phyloP scores from a whole-genome alignment of 2,797 vertebrate genomes.

The Morelia viridis region DNA sequence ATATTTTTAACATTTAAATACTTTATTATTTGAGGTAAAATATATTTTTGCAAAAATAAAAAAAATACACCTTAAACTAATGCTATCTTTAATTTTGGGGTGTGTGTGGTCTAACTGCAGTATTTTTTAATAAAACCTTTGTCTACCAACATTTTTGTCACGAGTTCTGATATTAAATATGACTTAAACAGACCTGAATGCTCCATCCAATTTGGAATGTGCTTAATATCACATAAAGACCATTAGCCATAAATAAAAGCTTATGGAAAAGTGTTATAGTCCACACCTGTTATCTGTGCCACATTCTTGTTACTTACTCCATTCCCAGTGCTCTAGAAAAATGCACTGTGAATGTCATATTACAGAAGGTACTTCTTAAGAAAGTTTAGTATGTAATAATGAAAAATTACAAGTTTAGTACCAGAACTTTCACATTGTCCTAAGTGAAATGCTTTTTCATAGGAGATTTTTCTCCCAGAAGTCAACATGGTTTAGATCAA shows the following conservation, averaged over 20 bases:
- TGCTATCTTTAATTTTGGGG: not conserved
- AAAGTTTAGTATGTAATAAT: not conserved
- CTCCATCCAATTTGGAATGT: not conserved
- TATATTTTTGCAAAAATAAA: not conserved
- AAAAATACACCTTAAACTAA: not conserved
- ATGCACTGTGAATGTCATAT: not conserved
- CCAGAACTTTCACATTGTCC: not conserved
- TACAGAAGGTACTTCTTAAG: not conserved
- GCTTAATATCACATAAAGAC: not conserved
- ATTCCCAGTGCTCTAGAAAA: not conserved
- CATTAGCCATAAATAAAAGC: conserved; percentile 1
- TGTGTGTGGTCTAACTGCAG: not conserved
- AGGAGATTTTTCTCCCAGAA: not conserved
- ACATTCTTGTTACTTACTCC: too few relatives aligned
- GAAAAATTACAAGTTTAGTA: not conserved
- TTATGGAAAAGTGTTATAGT: not conserved
- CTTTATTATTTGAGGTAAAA: not conserved
- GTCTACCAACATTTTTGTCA: not conserved
- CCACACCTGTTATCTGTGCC: too few relatives aligned
- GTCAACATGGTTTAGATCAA: not conserved
- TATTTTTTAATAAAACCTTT: not conserved
- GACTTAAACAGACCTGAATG: not conserved
- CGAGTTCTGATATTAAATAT: not conserved
- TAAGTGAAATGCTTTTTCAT: not conserved
- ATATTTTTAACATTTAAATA: not conserved